Conservation (phyloP, 2,113 vertebrate genomes). For the Cyanoramphus novaezelandiae region DNA sequence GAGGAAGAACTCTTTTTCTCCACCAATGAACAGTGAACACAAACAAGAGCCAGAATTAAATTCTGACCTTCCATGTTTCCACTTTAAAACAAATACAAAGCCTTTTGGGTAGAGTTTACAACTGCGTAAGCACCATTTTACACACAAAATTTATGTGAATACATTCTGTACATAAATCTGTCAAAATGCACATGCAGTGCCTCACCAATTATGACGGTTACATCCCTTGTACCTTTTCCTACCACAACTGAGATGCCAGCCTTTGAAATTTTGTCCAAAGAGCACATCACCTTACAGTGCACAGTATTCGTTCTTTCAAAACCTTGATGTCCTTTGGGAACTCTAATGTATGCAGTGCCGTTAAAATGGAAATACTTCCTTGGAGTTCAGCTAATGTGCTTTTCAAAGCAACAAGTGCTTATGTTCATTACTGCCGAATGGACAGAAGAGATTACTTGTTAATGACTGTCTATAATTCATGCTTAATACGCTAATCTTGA, state of each 20-base stretch:
- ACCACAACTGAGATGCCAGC: not conserved
- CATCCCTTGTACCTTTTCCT: not conserved
- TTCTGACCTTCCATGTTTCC: not conserved
- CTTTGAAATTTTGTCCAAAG: not conserved
- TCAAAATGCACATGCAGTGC: not conserved
- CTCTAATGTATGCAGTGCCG: accelerated
- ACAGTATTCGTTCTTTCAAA: not conserved
- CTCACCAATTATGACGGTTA: not conserved
- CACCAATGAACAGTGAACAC: not conserved
- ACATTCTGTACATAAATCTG: not conserved
- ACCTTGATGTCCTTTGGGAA: not conserved
- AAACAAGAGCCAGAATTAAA: not conserved
- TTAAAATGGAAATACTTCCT: not conserved
- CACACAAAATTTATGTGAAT: not conserved
- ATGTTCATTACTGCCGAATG: not conserved
- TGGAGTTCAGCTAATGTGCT: not conserved
- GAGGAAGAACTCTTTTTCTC: not conserved
- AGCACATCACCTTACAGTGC: not conserved
- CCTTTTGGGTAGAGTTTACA: not conserved
- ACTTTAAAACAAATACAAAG: not conserved
- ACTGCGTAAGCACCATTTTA: not conserved
- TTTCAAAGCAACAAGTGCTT: not conserved
- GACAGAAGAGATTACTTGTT: not conserved
- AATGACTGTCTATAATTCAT: not conserved
- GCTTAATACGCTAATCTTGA: not conserved